Conservation (phyloP, 1,140 invertebrate genomes). For the Riptortus pedestris region DNA sequence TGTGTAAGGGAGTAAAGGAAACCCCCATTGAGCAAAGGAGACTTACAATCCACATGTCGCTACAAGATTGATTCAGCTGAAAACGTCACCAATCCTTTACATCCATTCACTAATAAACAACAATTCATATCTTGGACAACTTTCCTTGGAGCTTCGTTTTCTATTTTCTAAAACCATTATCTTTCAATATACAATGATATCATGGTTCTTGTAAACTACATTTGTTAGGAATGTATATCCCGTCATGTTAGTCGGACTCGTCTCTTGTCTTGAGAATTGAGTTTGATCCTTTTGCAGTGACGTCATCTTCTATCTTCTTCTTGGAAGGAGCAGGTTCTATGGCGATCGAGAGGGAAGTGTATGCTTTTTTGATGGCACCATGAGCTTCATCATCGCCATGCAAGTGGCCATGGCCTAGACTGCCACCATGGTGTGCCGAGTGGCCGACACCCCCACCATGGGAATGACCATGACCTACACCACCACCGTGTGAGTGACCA, state of each 20-base stretch:
- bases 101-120: no score
- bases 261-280: neutral
- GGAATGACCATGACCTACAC: slow-evolving; percentile 21
- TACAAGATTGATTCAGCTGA: no score
- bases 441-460: slow-evolving; percentile 25
- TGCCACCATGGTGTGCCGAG: slow-evolving; percentile 22
- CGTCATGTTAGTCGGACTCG: neutral
- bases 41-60: no score
- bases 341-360: neutral
- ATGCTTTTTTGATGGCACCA: neutral
- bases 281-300: slow-evolving; percentile 8
- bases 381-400: slow-evolving; percentile 19
- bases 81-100: no score
- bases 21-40: no score
- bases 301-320: neutral
- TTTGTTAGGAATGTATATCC: no score
- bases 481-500: slow-evolving; percentile 24
- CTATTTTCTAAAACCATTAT: no score
- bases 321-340: neutral
- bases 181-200: no score
- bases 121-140: no score
- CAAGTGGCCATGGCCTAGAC: slow-evolving; percentile 24
- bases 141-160: no score
- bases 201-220: no score
- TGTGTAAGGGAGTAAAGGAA: no score